phyloP scores from a whole-genome alignment of 1,140 invertebrate genomes.

The Leptonema lineaticorne region DNA sequence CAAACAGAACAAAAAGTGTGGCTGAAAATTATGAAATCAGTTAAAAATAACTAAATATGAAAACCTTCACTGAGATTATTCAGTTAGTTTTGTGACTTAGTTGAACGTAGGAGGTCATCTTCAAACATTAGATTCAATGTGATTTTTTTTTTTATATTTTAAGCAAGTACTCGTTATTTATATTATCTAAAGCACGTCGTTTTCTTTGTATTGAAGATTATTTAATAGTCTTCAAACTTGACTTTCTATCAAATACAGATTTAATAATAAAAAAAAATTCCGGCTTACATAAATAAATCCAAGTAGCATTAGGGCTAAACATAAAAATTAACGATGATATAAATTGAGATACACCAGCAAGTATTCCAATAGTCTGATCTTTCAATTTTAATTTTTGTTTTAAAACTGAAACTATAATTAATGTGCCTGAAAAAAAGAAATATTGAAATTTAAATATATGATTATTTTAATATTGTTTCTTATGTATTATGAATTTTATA shows the following conservation, averaged over 20 bases:
- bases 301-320: background rate
- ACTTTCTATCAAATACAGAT: too few species aligned
- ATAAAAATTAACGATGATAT: background rate
- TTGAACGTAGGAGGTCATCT: too few species aligned
- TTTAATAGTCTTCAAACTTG: too few species aligned
- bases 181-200: too few species aligned
- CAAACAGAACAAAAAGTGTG: constrained; percentile 42
- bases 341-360: background rate
- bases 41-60: background rate
- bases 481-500: background rate
- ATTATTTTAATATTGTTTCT: background rate
- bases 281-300: background rate
- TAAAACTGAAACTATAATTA: background rate
- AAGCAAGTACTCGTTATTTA: too few species aligned
- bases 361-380: background rate
- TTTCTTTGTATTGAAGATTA: too few species aligned
- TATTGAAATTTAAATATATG: background rate
- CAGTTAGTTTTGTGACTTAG: too few species aligned
- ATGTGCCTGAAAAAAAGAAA: background rate
- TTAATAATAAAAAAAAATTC: background rate
- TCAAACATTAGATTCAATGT: too few species aligned
- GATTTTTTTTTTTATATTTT: too few species aligned
- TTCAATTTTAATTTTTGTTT: background rate
- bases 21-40: background rate
- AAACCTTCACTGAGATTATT: background rate